These are phyloP conservation scores for Hipparchia sbordonii DNA, from an alignment of 2,888 invertebrate species.

Conservation along the genomic window DNA sequence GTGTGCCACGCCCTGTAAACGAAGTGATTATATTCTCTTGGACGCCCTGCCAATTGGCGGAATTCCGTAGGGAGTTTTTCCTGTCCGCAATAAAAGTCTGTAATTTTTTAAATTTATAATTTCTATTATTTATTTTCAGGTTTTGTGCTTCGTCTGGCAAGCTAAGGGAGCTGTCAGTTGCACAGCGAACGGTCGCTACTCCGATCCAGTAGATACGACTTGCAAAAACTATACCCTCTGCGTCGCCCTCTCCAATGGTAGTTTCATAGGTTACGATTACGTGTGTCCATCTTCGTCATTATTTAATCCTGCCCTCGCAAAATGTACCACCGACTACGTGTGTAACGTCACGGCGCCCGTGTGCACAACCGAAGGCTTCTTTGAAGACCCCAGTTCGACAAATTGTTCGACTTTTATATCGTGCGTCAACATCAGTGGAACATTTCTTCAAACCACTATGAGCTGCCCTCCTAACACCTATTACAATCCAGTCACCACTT, in stretches of 20 bases:
- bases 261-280: constrained; percentile 62
- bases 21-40: too few relatives aligned
- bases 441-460: constrained; percentile 54
- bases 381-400: constrained; percentile 58
- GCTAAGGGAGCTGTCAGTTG: constrained; percentile 59
- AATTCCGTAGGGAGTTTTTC: too few relatives aligned
- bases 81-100: too few relatives aligned
- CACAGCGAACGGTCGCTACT: constrained; percentile 62
- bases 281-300: constrained; percentile 69
- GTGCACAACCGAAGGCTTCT: constrained; percentile 62
- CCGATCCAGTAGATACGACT: constrained; percentile 63
- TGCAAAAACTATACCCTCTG: constrained; percentile 73
- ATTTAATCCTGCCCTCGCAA: constrained; percentile 60
- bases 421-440: constrained; percentile 60
- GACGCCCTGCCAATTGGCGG: too few relatives aligned
- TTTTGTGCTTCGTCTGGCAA: constrained; percentile 47
- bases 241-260: constrained; percentile 48
- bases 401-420: constrained; percentile 64
- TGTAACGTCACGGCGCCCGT: constrained; percentile 55
- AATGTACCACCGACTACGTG: constrained; percentile 64
- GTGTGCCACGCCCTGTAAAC: too few relatives aligned
- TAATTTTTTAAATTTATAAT: too few relatives aligned
- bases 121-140: constrained; percentile 37
- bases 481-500: constrained; percentile 63
- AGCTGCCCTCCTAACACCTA: constrained; percentile 60